Evolutionary conservation across 2,888 invertebrate species (phyloP), one percentile per base, ranked within the genome.

Genomic region (Oscheius onirici): DNA sequence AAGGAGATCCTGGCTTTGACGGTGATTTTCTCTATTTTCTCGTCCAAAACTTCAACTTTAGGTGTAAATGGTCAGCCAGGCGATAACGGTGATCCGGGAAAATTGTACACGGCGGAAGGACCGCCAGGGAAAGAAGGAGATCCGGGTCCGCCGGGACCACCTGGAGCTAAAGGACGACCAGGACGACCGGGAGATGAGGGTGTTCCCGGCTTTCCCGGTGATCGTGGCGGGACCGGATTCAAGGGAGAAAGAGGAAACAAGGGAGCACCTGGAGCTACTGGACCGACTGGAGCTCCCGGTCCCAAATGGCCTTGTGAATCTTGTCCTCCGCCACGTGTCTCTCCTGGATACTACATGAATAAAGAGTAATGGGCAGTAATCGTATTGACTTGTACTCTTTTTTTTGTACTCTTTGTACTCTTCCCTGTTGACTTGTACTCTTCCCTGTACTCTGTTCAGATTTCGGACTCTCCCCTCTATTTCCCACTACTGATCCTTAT

Each of bases 71-170:
- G 79, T 22, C 67, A 54, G 24, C 24, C 57, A 2, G 79, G 79
- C 17, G 76, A 79, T 20, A 40, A 74, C 6, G 79, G 79, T 20
- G 79, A 77, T 28, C 72, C 74, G 8, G 79, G 79, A 70, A 69
- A 72, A 52, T 57, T 79, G 0, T 79, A 74, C 44, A 71, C 68
- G 20, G 69, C 75, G 17, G 76, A 77, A 51, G 79, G 79, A 1
- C 79, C 79, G 22, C 79, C 79, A 1, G 79, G 79, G 6, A 75
- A 77, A 58, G 77, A 77, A 22, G 79, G 79, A 43, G 79, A 74
- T 11, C 52, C 73, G 0, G 79, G 78, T 26, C 75, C 78, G 11
- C 66, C 75, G 1, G 78, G 78, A 26, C 72, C 76, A 41, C 74
- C 75, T 0, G 78, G 78, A 15, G 72, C 74, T 3, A 76, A 78